Evolutionary conservation across 2,797 vertebrate species (phyloP).

Genomic region (Peromyscus nudipes): DNA sequence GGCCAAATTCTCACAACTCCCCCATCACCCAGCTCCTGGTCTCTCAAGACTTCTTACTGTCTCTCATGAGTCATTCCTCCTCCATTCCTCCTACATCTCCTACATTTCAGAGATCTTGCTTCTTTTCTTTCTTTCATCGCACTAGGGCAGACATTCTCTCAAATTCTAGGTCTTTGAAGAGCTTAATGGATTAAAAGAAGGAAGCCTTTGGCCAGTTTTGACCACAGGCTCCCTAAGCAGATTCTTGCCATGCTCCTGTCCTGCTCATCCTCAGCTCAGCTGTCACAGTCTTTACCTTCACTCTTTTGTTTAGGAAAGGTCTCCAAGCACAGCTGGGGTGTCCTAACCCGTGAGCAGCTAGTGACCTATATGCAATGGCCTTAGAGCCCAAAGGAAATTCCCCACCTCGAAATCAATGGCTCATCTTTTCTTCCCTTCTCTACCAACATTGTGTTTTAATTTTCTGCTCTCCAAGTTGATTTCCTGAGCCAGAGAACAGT

Average conservation of each 20-base stretch:
- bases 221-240: not conserved
- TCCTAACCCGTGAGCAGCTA: not conserved
- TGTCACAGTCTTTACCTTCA: not conserved
- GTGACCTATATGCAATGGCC: not conserved
- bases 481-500: not conserved
- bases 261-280: not conserved
- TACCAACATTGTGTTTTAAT: not conserved
- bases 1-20: constrained; percentile 44
- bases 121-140: not conserved
- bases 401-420: not conserved
- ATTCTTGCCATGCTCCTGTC: not conserved
- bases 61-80: constrained; percentile 55
- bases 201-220: not conserved
- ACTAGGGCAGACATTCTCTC: not conserved
- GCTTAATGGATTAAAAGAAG: not conserved
- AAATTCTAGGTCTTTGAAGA: not conserved
- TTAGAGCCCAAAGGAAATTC: not conserved
- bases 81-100: not conserved
- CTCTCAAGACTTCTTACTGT: not conserved
- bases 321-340: not conserved
- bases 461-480: not conserved
- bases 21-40: not conserved
- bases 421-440: not conserved
- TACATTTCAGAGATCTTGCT: not conserved
- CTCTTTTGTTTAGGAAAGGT: not conserved